Base-by-base conservation (phyloP, 2,113 vertebrate genomes). In the Falco punctatus region DNA sequence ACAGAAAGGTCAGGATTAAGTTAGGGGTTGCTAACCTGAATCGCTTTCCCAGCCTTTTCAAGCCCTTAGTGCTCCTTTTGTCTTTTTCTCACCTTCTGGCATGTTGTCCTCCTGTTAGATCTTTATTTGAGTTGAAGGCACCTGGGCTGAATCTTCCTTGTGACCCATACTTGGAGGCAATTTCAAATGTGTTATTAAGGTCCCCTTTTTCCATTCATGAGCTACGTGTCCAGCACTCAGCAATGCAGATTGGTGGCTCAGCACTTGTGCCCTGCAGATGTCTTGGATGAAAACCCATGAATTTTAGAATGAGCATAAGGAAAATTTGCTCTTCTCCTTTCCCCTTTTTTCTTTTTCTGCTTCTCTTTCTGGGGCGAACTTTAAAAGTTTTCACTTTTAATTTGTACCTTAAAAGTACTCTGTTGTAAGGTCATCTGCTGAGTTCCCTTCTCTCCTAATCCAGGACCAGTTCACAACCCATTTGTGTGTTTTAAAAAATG, bases 21-120 rank as follows among this genome's bases (percentile, higher is more conserved):
- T 94, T 96, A 94, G 86, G 88, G 83, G 91, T 94, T 96, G 91
- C 92, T 96, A 97, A 97, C 88, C 95, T 89, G 92, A 91, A 71
- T 86, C 4, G 21, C 90, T 92, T 92, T 94, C 73, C 72, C 74
- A 89, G 94, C 70, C 88, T 94, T 95, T 93, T 94, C 72, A 95
- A 96, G 62, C 83, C 86, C 92, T 94, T 84, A 82, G 73, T 85
- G 69, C 84, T 96, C 65, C 80, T 94, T 97, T 94, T 95, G 96
- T 96, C 91, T 95, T 94, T 92, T 94, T 75, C 77, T 94, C n/a
- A 26, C 86, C 66, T 91, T 94, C 86, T 96, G 62, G 81, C 57
- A 75, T 65, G 65, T 90, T 93, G 88, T 95, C 88, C 91, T 96
- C 69, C 70, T 88, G 73, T 96, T 95, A 95, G 86, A 95, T 95